Evolutionary conservation across 1,140 invertebrate genomes (phyloP).

Genomic region (Armadillidium nasatum): DNA sequence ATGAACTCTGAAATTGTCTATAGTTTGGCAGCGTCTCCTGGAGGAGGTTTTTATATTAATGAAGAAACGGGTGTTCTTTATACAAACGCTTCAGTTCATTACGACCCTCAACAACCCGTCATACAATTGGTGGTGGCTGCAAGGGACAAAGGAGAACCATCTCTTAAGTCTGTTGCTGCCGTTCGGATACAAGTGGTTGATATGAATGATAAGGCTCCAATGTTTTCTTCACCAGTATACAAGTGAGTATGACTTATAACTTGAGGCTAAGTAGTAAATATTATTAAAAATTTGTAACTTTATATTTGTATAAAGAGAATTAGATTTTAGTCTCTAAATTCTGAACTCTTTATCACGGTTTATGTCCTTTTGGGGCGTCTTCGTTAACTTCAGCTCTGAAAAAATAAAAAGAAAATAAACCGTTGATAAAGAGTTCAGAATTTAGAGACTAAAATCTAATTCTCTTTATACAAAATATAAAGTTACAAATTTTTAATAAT

Average conservation of each 20-base stretch:
- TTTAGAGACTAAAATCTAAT: no score
- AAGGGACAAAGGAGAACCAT: constrained; percentile 69
- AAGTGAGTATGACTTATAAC: constrained; percentile 54
- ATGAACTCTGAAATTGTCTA: constrained; percentile 70
- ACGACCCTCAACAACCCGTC: constrained; percentile 56
- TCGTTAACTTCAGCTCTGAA: constrained; percentile 68
- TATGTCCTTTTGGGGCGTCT: constrained; percentile 54
- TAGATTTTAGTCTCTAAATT: no score
- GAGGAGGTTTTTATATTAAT: constrained; percentile 70
- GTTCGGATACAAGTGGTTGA: constrained; percentile 63
- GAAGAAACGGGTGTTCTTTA: constrained; percentile 67
- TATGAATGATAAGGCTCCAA: constrained; percentile 55
- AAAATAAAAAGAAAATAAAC: constrained; percentile 27
- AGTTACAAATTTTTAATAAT: no score
- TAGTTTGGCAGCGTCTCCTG: constrained; percentile 57
- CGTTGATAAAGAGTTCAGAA: neutral
- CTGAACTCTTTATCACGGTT: neutral
- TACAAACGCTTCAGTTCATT: constrained; percentile 68
- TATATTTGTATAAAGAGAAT: no score
- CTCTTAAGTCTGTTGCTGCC: constrained; percentile 63
- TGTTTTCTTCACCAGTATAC: constrained; percentile 63
- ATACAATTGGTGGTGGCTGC: constrained; percentile 72
- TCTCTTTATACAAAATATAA: no score
- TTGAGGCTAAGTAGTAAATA: no score
- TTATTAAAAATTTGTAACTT: no score